Percentiles rank a stretch among this genome's conserved stretches.
Evolutionary conservation across 2,888 invertebrate genomes (phyloP).

Genomic region (Microctonus aethiopoides): DNA sequence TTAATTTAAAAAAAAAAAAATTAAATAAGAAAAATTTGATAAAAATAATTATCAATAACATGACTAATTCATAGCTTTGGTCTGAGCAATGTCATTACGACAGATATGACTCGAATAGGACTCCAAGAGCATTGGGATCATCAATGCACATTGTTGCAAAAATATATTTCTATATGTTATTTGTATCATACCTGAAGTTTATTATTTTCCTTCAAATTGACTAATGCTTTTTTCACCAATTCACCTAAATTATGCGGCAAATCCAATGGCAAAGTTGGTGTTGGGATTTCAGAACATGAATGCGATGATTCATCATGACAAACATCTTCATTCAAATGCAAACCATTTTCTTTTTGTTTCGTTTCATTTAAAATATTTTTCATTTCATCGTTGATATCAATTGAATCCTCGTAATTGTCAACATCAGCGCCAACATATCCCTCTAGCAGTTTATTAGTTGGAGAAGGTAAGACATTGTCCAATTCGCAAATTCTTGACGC

Average conservation of each 20-base stretch:
- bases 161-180: neutral
- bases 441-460: constrained; percentile 76
- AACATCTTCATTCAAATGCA: constrained; percentile 35
- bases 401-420: constrained; percentile 55
- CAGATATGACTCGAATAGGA: constrained; percentile 7
- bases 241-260: constrained; percentile 55
- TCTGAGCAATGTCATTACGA: constrained; percentile 10
- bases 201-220: constrained; percentile 51
- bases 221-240: constrained; percentile 58
- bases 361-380: constrained; percentile 34
- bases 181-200: constrained; percentile 35
- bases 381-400: constrained; percentile 34
- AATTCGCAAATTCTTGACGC: constrained; percentile 85
- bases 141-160: neutral
- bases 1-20: neutral
- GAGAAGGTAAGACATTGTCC: constrained; percentile 80
- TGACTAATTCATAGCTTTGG: constrained; percentile 24
- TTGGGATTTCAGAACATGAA: constrained; percentile 19
- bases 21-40: neutral
- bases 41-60: neutral
- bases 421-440: constrained; percentile 71
- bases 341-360: constrained; percentile 35
- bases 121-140: neutral
- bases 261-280: constrained; percentile 42
- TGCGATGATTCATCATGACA: constrained; percentile 12